These are phyloP conservation scores for Todus mexicanus DNA, from an alignment of 2,797 vertebrate genomes.

Conservation along the genomic window DNA sequence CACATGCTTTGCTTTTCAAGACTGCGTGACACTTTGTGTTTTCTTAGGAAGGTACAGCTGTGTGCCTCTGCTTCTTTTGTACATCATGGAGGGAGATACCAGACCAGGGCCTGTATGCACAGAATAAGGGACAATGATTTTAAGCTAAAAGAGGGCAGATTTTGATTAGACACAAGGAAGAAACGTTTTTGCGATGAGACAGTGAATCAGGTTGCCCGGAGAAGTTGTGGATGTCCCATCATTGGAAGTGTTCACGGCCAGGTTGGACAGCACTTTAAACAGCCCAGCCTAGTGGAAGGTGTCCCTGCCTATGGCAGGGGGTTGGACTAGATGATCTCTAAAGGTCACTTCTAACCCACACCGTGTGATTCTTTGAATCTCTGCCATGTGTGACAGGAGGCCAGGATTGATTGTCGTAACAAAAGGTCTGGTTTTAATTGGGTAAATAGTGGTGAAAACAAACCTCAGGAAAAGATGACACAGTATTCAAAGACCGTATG, in stretches of 20 bases:
- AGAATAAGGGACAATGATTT: neutral
- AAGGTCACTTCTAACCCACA: neutral
- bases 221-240: neutral
- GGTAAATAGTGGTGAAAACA: neutral
- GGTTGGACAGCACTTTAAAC: neutral
- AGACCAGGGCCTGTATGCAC: neutral
- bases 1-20: neutral
- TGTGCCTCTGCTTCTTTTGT: neutral
- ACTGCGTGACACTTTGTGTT: rapidly evolving
- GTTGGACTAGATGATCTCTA: neutral
- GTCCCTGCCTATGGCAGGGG: neutral
- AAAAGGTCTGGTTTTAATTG: neutral
- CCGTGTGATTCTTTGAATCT: neutral
- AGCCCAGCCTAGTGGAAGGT: neutral
- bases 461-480: neutral
- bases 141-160: neutral
- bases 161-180: neutral
- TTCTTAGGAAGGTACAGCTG: neutral
- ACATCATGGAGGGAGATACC: neutral
- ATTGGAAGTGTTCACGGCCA: neutral
- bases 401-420: neutral
- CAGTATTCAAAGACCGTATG: rapidly evolving
- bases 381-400: neutral
- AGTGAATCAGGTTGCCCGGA: neutral
- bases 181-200: neutral